Conservation (phyloP, 2,113 vertebrate genomes). For the Calyptommatus sinebrachiatus region DNA sequence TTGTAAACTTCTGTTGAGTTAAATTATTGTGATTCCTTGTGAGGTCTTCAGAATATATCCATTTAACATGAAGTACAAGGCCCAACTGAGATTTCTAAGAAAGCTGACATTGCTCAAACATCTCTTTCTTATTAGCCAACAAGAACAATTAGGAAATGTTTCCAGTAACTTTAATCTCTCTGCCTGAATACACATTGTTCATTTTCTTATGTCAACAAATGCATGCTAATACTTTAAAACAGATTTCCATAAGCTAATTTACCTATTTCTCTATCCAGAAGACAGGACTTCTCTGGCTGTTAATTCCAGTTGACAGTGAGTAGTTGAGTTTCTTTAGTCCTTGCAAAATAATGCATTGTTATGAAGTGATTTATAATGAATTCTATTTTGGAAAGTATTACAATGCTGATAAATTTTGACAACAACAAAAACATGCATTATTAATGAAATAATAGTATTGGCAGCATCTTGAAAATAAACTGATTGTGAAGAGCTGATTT, state of each 20-base stretch:
- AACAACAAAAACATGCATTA: slow-evolving; percentile 73
- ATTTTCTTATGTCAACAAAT: slow-evolving; percentile 61
- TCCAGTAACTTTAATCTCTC: slow-evolving; percentile 63
- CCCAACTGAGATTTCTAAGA: slow-evolving; percentile 12
- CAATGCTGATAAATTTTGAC: slow-evolving; percentile 73
- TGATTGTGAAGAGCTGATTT: slow-evolving; percentile 53
- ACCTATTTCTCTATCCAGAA: slow-evolving; percentile 56
- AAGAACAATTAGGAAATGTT: slow-evolving; percentile 63
- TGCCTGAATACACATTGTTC: slow-evolving; percentile 54
- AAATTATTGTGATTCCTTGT: slow-evolving; percentile 41
- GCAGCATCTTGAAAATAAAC: slow-evolving; percentile 65
- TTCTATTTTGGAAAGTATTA: slow-evolving; percentile 57
- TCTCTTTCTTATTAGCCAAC: slow-evolving; percentile 61
- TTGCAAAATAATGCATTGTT: slow-evolving; percentile 70
- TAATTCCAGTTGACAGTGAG: slow-evolving; percentile 69
- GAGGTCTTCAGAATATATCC: slow-evolving; percentile 28
- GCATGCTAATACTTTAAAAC: slow-evolving; percentile 50
- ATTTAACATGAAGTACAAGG: slow-evolving; percentile 40
- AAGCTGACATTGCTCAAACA: slow-evolving; percentile 42
- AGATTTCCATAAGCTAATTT: slow-evolving; percentile 67
- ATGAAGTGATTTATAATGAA: slow-evolving; percentile 73
- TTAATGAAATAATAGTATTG: slow-evolving; percentile 75
- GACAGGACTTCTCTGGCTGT: slow-evolving; percentile 49
- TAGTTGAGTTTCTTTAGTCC: slow-evolving; percentile 64
- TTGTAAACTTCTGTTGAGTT: slow-evolving; percentile 21